Base-by-base conservation (phyloP, 1,140 invertebrate species). In the Drosophila kikkawai region DNA sequence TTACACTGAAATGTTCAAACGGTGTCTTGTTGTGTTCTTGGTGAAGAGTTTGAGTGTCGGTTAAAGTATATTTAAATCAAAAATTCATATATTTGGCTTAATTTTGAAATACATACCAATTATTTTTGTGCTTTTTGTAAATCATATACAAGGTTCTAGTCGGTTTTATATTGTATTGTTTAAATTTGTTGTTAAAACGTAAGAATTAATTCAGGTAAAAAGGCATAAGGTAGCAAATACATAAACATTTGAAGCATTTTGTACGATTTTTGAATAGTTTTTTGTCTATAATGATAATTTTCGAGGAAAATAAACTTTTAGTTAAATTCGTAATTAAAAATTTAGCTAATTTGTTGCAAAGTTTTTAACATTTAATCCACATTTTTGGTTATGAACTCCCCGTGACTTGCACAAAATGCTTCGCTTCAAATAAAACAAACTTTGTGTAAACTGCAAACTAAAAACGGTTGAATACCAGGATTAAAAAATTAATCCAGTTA, bases 71-170 rank as follows among this genome's bases (percentile, higher is more conserved):
- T 48, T 19, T 3, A 87, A 87, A 87, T 67, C n/a, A 88, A 58
- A 88, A 78, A 22, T 58, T 29, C 64, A 78, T 75, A 65, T 68
- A 88, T 55, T 65, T 71, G 45, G 77, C 66, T 79, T 78, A 92
- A 92, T 92, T 92, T 92, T 92, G 86, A 92, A 91, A 92, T 92
- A 92, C 91, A 59, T 92, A 92, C 91, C 91, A 92, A 92, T 92
- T 79, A 64, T 74, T 79, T 75, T 64, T 88, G 86, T 84, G 91
- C 82, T 91, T 60, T 80, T 80, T 88, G 61, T 80, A 65, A 83
- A 83, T 78, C 56, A 76, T 77, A 83, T 77, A 53, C 68, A 59
- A 58, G 64, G 47, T 53, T 47, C 65, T 73, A 58, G 51, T 58
- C 42, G 48, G 34, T 61, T 53, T 55, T 22, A 26, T 15, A 34